Conservation (phyloP, 2,888 invertebrate species). For the Plemyria rubiginata region DNA sequence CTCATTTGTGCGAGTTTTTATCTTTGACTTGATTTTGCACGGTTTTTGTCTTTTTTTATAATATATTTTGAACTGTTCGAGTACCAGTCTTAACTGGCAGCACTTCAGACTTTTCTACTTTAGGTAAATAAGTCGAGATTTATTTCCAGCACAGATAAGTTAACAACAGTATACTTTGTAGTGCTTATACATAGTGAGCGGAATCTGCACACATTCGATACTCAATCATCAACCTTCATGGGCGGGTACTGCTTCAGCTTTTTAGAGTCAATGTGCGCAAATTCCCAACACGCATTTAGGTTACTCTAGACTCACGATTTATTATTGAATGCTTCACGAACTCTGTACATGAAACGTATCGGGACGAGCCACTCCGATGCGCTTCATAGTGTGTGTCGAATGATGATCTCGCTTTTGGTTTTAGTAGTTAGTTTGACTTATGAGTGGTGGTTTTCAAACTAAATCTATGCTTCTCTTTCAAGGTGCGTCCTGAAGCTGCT, state of each 20-base stretch:
- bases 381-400: conserved; percentile 65
- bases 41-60: conserved; percentile 24
- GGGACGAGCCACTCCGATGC: conserved; percentile 50
- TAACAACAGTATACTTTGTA: conserved; percentile 40
- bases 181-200: conserved; percentile 46
- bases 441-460: conserved; percentile 78
- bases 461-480: conserved; percentile 72
- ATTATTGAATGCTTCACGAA: conserved; percentile 65
- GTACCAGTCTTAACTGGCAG: conserved; percentile 4
- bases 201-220: conserved; percentile 41
- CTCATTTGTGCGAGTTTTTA: conserved; percentile 45
- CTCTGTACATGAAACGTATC: conserved; percentile 67
- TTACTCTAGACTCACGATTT: conserved; percentile 43
- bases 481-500: conserved; percentile 55
- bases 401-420: conserved; percentile 79
- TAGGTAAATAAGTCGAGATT: conserved; percentile 15
- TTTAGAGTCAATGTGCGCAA: conserved; percentile 42
- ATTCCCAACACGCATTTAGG: conserved; percentile 43
- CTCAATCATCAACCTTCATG: conserved; percentile 27
- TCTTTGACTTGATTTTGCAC: conserved; percentile 27
- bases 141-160: conserved; percentile 40
- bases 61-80: conserved; percentile 11
- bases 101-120: conserved; percentile 13
- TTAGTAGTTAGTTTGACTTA: conserved; percentile 79
- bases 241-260: conserved; percentile 32